A percentile compares a stretch with the other conserved stretches of the same genome.
These are phyloP conservation scores for Schrankia costaestrigalis DNA, from an alignment of 2,888 invertebrate species.

Conservation along the genomic window DNA sequence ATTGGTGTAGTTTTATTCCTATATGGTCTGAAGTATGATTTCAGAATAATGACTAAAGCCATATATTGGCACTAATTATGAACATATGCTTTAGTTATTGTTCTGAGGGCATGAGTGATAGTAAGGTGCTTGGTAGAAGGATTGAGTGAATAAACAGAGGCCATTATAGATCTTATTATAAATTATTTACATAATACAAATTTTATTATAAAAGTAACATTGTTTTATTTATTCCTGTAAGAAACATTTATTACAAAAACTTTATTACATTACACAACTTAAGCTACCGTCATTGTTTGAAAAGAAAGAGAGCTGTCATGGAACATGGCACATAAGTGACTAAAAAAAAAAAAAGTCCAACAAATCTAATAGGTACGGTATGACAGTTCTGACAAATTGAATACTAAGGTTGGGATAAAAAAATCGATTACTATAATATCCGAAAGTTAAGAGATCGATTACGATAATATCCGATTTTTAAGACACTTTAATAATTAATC, in stretches of 20 bases:
- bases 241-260: slow-evolving; percentile 13
- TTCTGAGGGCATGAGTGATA: slow-evolving; percentile 27
- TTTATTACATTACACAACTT: no score
- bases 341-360: slow-evolving; percentile 27
- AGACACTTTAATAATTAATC: no score
- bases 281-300: no score
- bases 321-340: slow-evolving; percentile 38
- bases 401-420: no score
- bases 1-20: slow-evolving; percentile 24
- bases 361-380: no score
- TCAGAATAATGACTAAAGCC: no score
- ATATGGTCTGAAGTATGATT: background rate
- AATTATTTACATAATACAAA: slow-evolving; percentile 40
- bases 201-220: slow-evolving; percentile 33
- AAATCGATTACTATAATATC: no score
- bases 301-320: slow-evolving; percentile 30
- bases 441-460: no score
- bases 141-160: slow-evolving; percentile 22
- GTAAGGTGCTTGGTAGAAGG: slow-evolving; percentile 37
- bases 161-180: slow-evolving; percentile 36
- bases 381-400: no score
- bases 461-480: no score
- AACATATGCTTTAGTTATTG: no score
- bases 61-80: no score
- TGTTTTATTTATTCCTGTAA: slow-evolving; percentile 28